These are phyloP conservation scores for Monodelphis domestica DNA, from an alignment of 2,797 vertebrate genomes.

Conservation along the genomic window DNA sequence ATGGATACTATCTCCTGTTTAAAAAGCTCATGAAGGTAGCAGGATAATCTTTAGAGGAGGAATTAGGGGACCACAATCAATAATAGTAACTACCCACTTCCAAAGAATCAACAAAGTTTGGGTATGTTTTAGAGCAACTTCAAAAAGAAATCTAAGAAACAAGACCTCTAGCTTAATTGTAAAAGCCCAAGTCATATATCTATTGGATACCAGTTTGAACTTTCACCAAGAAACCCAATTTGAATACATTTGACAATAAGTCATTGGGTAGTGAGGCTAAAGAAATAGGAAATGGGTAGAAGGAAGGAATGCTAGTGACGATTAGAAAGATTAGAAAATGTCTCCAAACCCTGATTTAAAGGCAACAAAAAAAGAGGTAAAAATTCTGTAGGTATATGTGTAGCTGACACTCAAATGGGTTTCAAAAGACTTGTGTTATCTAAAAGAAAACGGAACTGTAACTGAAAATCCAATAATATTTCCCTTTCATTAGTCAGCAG, in stretches of 20 bases:
- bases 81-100: not conserved
- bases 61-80: not conserved
- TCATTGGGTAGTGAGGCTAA: slow-evolving; percentile 5
- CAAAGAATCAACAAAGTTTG: not conserved
- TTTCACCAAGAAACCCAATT: slow-evolving; percentile 21
- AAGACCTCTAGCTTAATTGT: not conserved
- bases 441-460: not conserved
- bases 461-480: not conserved
- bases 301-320: not conserved
- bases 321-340: slow-evolving; percentile 24
- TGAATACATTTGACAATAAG: slow-evolving; percentile 7
- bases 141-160: not conserved
- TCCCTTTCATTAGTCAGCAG: not conserved
- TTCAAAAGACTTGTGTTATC: not conserved
- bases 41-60: not conserved
- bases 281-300: slow-evolving; percentile 1
- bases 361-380: not conserved
- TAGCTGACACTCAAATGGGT: not conserved
- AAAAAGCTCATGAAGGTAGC: not conserved
- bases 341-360: not conserved
- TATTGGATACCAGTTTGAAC: not conserved
- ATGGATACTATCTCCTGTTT: not conserved
- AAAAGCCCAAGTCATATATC: slow-evolving; percentile 20
- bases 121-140: not conserved
- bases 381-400: not conserved